Base-by-base conservation (phyloP, 2,113 vertebrate genomes). In the Halichoerus grypus region DNA sequence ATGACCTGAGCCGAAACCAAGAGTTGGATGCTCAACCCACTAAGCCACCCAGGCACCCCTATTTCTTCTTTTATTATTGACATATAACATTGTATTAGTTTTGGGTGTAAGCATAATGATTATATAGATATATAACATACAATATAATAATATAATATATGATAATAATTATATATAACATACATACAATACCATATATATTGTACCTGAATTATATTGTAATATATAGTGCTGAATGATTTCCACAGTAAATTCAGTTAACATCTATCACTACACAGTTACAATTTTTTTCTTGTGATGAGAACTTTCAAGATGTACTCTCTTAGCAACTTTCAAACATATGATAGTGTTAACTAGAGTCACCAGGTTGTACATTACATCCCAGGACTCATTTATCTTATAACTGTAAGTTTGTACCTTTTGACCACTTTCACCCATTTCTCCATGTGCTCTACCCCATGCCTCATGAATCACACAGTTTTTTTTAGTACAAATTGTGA, bases 401-500 rank as follows among this genome's bases (percentile, higher is more conserved):
- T 13, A n/a, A 21, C 77, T 53, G 18, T 57, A 81, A 57, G 53
- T 59, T 39, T 39, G 53, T 82, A 7, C 55, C 7, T 39, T 36
- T 59, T 59, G n/a, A 59, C n/a, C 22, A 24, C n/a, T n/a, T 59
- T 39, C 33, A 39, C 13, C 53, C 53, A 36, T 59, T 15, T 39
- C 7, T 59, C n/a, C 22, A 19, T 22, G 18, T 65, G 46, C 28
- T 9, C n/a, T 65, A 22, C 18, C 59, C 16, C 18, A 49, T 14
- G 18, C 18, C 39, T 31, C 28, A 49, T 3, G 3, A 85, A 33
- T 11, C 15, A 5, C 51, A 19, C 0, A 0, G 1, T 51, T 79
- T 72, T 72, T 74, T 61, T 87, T 6, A 26, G 33, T 53, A 26
- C 4, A 26, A 11, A 14, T 69, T 53, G 21, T 69, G 22, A n/a